Evolutionary conservation across 2,797 vertebrate species (phyloP), one percentile per base, ranked within the genome.

Genomic region (Anisognathus igniventris): DNA sequence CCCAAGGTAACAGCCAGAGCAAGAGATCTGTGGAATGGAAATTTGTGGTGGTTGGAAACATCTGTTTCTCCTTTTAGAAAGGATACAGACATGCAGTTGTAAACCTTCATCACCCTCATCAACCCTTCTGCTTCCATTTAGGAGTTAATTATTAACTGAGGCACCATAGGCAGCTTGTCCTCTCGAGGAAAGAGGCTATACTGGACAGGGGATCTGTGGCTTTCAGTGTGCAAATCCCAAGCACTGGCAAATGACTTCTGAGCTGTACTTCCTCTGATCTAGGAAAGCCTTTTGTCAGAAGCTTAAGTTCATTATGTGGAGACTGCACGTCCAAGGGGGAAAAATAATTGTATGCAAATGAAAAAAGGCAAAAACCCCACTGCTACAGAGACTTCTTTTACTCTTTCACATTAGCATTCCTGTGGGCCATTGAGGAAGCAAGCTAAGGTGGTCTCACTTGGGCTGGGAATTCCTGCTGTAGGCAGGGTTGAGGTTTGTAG

Each of bases 11-110:
- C 61, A 92, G 44, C n/a, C 70, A 73, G 70, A 89, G 37, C 20
- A 76, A 77, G 68, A 67, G 56, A 67, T 88, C 35, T 78, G 70
- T 66, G 54, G 79, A 56, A 40, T 77, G 51, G 62, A 88, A 44
- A 44, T 88, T 83, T 91, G 79, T 83, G 70, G 70, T 80, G 33
- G 47, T 50, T 92, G 64, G 25, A 75, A 95, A 86, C 89, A 86
- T 90, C 85, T 88, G 85, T 91, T 93, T 92, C 48, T 93, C 61
- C 70, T 90, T 95, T 92, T 62, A 64, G 27, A 70, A 86, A 73
- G 40, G 64, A 86, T 88, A 54, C 30, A 19, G 70, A 71, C 44
- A 30, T 16, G 28, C 28, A 66, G 56, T 72, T 0, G 0, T 88
- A 96, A 95, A 86, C 48, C 53, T n/a, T 57, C 37, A n/a, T 83